Base-by-base conservation (phyloP, 2,888 invertebrate species). In the Caenorhabditis imperialis region DNA sequence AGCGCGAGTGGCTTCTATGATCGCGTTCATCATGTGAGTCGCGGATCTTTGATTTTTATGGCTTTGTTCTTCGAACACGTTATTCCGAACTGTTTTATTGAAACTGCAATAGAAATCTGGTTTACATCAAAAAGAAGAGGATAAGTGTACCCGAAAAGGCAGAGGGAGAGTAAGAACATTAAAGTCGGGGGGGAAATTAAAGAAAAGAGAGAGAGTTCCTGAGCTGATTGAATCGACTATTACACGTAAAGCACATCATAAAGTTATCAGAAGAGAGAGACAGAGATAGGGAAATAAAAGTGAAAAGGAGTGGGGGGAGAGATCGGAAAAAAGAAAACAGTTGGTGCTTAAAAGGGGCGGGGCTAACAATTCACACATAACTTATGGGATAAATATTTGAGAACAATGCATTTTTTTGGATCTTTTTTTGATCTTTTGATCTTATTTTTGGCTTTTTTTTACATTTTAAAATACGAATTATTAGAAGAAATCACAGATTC, bases 401-500 rank as follows among this genome's bases (percentile, higher is more conserved):
- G n/a, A n/a, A n/a, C n/a, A n/a, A n/a, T n/a, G n/a, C n/a, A n/a
- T n/a, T n/a, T n/a, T 55, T 33, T 47, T 10, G 25, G 20, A 40
- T 3, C 6, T 40, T 18, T 40, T 40, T n/a, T n/a, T n/a, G n/a
- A n/a, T n/a, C n/a, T 65, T 48, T 54, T 27, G 42, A 16, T 7
- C 23, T 53, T 42, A 53, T 45, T 53, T 48, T 65, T 55, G 14
- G 38, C 42, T 44, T 42, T 40, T 60, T 42, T 23, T 37, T 20
- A 22, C 22, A 4, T 12, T 14, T 22, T 27, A 23, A n/a, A n/a
- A n/a, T n/a, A n/a, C n/a, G n/a, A n/a, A n/a, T n/a, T n/a, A n/a
- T n/a, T n/a, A 44, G 48, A 22, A 37, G 65, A 65, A 65, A 65
- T 65, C 65, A 65, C 55, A 65, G 65, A 65, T 65, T 65, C 65